These are phyloP conservation scores for Tetramorium parvispinum DNA, from an alignment of 1,140 invertebrate genomes.

Conservation along the genomic window DNA sequence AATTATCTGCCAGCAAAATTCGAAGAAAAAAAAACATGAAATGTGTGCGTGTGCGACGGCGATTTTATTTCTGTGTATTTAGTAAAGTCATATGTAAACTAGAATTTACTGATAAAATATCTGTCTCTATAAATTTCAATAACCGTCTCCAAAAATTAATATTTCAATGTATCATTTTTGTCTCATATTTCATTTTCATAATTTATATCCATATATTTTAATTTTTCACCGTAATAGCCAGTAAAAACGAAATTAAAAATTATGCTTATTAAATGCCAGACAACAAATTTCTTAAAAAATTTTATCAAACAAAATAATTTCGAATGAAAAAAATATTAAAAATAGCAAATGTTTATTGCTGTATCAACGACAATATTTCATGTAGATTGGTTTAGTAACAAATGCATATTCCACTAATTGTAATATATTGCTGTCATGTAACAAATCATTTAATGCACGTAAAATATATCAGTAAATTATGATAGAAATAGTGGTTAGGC, in stretches of 20 bases:
- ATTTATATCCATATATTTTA: neutral
- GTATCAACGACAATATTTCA: neutral
- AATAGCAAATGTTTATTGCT: neutral
- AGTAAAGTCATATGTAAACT: neutral
- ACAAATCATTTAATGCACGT: neutral
- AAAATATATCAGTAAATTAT: neutral
- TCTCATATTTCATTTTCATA: neutral
- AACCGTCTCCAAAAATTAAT: neutral
- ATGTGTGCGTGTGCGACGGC: neutral
- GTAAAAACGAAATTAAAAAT: neutral
- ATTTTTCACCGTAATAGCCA: neutral
- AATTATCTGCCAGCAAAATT: conserved; percentile 40
- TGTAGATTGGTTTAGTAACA: neutral
- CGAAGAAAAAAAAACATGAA: conserved; percentile 6
- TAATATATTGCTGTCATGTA: neutral
- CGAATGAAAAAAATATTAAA: neutral
- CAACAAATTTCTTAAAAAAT: neutral
- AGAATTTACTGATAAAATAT: neutral
- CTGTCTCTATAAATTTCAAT: neutral
- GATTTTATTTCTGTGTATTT: neutral
- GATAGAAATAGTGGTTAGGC: neutral
- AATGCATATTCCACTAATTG: neutral
- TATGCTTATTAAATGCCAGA: neutral
- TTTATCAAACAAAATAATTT: neutral
- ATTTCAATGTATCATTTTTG: neutral